phyloP scores from a whole-genome alignment of 2,113 vertebrate species.

The Orycteropus afer region DNA sequence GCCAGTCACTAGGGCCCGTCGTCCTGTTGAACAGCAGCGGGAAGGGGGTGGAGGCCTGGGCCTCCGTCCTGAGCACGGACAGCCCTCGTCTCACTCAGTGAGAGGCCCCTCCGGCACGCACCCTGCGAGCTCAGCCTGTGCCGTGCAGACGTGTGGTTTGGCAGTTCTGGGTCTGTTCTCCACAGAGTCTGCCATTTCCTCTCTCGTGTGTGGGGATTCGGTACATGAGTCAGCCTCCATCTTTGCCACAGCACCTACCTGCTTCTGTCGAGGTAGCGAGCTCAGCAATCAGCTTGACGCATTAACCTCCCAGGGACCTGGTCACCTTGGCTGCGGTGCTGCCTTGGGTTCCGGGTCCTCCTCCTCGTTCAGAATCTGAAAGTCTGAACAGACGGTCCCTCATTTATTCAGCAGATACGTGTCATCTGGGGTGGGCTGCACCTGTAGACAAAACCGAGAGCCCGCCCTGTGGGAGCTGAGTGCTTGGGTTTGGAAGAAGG shows the following conservation, averaged over 20 bases:
- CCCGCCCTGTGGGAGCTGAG: background rate
- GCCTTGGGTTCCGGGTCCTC: background rate
- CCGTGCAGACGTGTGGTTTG: background rate
- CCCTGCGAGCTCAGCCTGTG: too few species aligned
- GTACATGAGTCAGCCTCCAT: background rate
- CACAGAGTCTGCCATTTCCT: background rate
- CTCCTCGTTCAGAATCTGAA: background rate
- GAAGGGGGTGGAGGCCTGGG: background rate
- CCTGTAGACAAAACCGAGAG: too few species aligned
- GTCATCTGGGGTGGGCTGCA: rapidly evolving
- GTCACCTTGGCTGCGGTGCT: background rate
- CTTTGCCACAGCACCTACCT: background rate
- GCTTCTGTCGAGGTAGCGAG: background rate
- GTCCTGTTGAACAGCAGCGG: background rate
- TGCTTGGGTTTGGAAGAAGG: too few species aligned
- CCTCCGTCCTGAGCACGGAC: background rate
- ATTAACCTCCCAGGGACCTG: background rate
- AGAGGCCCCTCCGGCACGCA: too few species aligned
- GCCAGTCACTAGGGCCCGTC: background rate
- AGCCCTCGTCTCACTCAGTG: background rate
- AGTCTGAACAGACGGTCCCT: background rate
- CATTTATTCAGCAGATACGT: rapidly evolving
- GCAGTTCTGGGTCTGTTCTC: background rate
- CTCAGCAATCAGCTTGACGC: background rate
- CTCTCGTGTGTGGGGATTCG: background rate